Percentiles rank a stretch among this genome's conserved stretches.
phyloP scores from a whole-genome alignment of 2,113 vertebrate species.

The Esox niger region DNA sequence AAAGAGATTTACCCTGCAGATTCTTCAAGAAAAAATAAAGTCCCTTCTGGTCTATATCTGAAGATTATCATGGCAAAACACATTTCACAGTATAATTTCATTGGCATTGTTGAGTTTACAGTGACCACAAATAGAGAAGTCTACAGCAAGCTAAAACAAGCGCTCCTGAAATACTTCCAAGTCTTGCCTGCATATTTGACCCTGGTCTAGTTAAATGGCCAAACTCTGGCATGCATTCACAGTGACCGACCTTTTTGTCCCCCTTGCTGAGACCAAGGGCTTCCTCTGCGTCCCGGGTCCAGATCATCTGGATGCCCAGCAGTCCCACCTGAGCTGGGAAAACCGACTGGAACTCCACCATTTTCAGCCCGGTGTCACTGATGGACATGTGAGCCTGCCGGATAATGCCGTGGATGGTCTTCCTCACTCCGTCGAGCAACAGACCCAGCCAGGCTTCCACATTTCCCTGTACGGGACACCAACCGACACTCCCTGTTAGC shows the following conservation, averaged over 20 bases:
- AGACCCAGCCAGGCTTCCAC: slow-evolving; percentile 80
- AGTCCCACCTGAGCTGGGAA: slow-evolving; percentile 88
- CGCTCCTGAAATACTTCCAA: no score
- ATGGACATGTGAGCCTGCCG: slow-evolving; percentile 70
- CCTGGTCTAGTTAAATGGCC: no score
- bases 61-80: no score
- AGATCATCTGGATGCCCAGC: slow-evolving; percentile 87
- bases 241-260: slow-evolving; percentile 82
- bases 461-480: slow-evolving; percentile 65
- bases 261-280: slow-evolving; percentile 79
- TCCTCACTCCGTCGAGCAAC: slow-evolving; percentile 73
- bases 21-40: no score
- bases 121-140: no score
- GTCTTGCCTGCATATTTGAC: no score
- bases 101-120: no score
- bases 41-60: no score
- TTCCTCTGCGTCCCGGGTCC: slow-evolving; percentile 85
- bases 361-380: slow-evolving; percentile 65
- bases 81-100: no score
- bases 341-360: slow-evolving; percentile 76
- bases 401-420: slow-evolving; percentile 77
- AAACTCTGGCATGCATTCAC: no score
- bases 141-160: no score
- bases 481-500: no score
- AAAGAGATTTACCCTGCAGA: background rate